phyloP scores from a whole-genome alignment of 2,888 invertebrate genomes.

The Isotomurus palustris region DNA sequence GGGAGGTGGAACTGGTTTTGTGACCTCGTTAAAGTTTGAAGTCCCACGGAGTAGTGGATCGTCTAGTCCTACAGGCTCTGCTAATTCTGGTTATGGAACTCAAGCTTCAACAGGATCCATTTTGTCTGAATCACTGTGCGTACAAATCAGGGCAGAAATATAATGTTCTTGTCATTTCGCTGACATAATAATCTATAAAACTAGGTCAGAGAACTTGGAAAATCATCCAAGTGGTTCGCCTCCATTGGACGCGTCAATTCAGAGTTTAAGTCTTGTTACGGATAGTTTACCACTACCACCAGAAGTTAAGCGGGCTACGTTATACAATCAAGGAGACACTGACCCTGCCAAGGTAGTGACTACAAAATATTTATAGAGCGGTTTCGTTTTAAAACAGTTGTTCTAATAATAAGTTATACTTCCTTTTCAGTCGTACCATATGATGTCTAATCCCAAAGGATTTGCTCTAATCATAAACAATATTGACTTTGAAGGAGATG shows the following conservation, averaged over 20 bases:
- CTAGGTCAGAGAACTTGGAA: too few relatives aligned
- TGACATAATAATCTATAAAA: too few relatives aligned
- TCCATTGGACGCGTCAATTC: too few relatives aligned
- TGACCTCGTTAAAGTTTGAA: neutral
- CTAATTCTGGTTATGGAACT: too few relatives aligned
- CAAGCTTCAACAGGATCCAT: too few relatives aligned
- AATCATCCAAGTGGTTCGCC: too few relatives aligned
- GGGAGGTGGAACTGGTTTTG: neutral
- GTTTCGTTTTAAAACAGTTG: neutral
- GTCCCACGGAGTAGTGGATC: neutral
- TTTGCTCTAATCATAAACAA: slow-evolving; percentile 41
- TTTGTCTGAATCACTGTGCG: too few relatives aligned
- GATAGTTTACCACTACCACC: neutral
- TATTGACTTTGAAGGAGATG: slow-evolving; percentile 32
- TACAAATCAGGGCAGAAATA: too few relatives aligned
- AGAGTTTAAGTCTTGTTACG: too few relatives aligned
- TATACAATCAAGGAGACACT: slow-evolving; percentile 5
- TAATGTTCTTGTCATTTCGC: too few relatives aligned
- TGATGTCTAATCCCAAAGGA: slow-evolving; percentile 38
- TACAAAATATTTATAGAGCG: neutral
- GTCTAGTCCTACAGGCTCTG: neutral
- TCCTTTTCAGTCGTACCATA: slow-evolving; percentile 28
- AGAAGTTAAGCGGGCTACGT: neutral
- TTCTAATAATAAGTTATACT: neutral
- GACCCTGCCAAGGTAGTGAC: too few relatives aligned